phyloP scores from a whole-genome alignment of 2,113 vertebrate species.

The Bambusicola thoracicus region DNA sequence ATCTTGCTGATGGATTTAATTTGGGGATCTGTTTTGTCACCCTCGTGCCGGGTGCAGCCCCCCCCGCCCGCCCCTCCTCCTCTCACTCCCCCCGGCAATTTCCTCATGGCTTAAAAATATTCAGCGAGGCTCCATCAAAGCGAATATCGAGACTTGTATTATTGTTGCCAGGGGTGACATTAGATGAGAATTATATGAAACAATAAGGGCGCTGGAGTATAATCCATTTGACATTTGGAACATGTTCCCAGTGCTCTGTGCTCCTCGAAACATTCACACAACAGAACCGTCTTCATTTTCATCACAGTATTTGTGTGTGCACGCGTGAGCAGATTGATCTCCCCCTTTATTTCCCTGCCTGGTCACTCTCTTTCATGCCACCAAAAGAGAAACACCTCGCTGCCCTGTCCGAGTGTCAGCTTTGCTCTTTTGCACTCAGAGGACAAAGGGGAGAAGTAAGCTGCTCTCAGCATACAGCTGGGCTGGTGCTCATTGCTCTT shows the following conservation, averaged over 20 bases:
- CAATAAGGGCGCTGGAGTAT: slow-evolving; percentile 43
- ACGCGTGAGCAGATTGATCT: not conserved
- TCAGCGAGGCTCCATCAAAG: slow-evolving; percentile 11
- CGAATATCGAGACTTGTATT: slow-evolving; percentile 29
- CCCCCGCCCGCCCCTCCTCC: not conserved
- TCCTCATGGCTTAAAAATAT: slow-evolving; percentile 12
- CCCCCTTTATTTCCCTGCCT: not conserved
- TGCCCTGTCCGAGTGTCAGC: not conserved
- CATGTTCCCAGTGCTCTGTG: slow-evolving; percentile 9
- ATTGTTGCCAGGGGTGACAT: slow-evolving; percentile 65
- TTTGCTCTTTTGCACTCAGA: not conserved
- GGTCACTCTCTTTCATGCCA: not conserved
- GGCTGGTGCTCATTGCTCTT: fast-evolving
- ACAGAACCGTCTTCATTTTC: not conserved
- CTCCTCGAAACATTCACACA: not conserved
- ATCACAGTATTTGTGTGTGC: not conserved
- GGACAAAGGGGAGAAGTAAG: not conserved
- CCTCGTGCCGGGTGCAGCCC: not conserved
- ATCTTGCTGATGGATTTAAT: slow-evolving; percentile 10
- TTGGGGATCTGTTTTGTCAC: not conserved
- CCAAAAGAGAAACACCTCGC: not conserved
- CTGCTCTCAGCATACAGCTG: not conserved
- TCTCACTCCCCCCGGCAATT: not conserved
- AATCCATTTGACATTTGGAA: slow-evolving; percentile 59
- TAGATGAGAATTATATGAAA: slow-evolving; percentile 56